Evolutionary conservation across 2,888 invertebrate genomes (phyloP).

Genomic region (Eilema caniola): DNA sequence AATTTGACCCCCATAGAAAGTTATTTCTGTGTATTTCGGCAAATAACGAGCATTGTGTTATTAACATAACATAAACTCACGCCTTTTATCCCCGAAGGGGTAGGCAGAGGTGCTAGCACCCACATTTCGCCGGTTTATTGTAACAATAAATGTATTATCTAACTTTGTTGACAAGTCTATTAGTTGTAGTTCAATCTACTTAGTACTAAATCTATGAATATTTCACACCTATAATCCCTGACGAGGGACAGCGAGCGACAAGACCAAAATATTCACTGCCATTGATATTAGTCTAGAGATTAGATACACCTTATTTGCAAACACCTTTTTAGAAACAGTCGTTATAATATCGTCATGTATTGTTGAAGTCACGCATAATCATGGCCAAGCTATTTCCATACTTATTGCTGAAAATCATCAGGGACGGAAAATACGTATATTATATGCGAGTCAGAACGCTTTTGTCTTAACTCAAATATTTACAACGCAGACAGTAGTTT

Average conservation of each 20-base stretch:
- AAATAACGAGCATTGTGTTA: neutral
- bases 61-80: too few relatives aligned
- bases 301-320: constrained; percentile 32
- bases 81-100: too few relatives aligned
- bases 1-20: neutral
- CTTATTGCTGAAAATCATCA: constrained; percentile 6
- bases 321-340: constrained; percentile 22
- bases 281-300: constrained; percentile 25
- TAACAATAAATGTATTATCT: neutral
- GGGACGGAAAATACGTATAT: neutral
- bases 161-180: neutral
- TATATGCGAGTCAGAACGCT: neutral
- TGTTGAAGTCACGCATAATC: constrained; percentile 13
- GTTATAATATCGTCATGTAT: constrained; percentile 11
- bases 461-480: neutral
- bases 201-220: neutral
- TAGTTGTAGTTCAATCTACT: neutral
- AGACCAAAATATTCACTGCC: constrained; percentile 32
- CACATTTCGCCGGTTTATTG: too few relatives aligned
- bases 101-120: too few relatives aligned
- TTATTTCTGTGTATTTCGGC: neutral
- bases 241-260: constrained; percentile 4
- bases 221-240: constrained; percentile 24
- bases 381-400: constrained; percentile 6
- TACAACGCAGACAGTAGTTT: neutral